Base-by-base conservation (phyloP, 2,797 vertebrate genomes). In the Amblyraja radiata region DNA sequence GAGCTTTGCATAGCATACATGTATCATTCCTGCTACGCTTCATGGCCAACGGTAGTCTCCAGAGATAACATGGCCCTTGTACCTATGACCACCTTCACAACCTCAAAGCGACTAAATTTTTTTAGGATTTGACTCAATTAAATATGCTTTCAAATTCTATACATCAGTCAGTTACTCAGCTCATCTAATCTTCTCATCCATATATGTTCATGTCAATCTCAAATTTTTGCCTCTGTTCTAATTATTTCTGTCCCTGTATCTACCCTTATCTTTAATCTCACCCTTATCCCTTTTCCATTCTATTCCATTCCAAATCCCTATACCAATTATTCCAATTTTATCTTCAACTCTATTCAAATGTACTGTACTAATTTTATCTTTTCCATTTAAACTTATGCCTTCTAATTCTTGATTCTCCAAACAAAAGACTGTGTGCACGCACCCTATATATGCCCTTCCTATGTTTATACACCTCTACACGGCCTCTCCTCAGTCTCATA, bases 1-100 rank as follows among this genome's bases (percentile, higher is more conserved):
- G 90, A 91, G 71, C 65, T 91, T 74, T 73, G 90, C 71, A 91
- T 74, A 74, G 25, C 68, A 74, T 91, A 63, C 28, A 23, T 54
- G 32, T 21, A 74, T 91, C 39, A 91, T 91, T 73, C 21, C 23
- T 91, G 21, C 4, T 23, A n/a, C 36, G 61, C 61, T 32, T 88
- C 61, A 86, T 86, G 84, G 61, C 28, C 61, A 88, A 88, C 21
- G 61, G 6, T n/a, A 32, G 32, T 65, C 63, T 32, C 61, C 63
- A 65, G 16, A 9, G 84, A 65, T n/a, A 65, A 65, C 32, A 36
- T 21, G 84, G 28, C 61, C n/a, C 28, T 88, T 7, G 32, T 36
- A 63, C n/a, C 61, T 65, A 61, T 61, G 61, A 18, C n/a, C 65
- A 65, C n/a, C 25, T 63, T n/a, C 61, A 88, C 84, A 36, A 16